Conservation (phyloP, 92 coral and sea anemone species). For the Ricordea florida region DNA sequence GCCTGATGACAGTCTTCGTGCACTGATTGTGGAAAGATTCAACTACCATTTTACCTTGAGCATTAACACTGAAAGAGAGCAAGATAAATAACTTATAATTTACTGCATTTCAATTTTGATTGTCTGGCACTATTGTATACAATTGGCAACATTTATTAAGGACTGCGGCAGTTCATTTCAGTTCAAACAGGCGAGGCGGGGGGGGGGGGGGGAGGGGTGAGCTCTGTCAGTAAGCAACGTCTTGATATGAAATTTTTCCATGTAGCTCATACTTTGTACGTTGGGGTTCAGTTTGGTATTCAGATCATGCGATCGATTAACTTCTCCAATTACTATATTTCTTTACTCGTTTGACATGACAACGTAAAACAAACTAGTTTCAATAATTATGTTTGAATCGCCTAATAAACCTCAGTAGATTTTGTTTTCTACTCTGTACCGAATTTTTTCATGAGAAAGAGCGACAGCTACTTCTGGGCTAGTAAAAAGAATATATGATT, state of each 20-base stretch:
- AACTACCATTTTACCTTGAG: conserved; percentile 28
- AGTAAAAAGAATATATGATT: not conserved
- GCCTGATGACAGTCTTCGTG: not conserved
- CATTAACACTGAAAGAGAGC: no score
- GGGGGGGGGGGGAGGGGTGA: not conserved
- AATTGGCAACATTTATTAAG: no score
- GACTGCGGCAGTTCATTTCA: not conserved
- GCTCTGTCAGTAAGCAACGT: not conserved
- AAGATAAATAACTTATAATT: no score
- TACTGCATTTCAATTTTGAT: no score
- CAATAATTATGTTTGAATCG: no score
- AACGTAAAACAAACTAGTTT: no score
- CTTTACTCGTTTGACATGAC: not conserved
- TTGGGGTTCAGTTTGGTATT: not conserved
- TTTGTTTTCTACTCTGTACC: no score
- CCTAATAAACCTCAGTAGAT: no score
- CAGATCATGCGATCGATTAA: no score
- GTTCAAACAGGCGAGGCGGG: not conserved
- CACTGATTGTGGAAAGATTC: not conserved
- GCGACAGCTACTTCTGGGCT: not conserved
- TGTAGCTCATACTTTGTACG: not conserved
- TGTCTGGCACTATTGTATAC: no score
- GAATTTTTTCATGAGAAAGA: no score
- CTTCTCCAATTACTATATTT: not conserved
- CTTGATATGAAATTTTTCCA: not conserved